Evolutionary conservation across 2,888 invertebrate species (phyloP).

Genomic region (Leptinotarsa haldemani): DNA sequence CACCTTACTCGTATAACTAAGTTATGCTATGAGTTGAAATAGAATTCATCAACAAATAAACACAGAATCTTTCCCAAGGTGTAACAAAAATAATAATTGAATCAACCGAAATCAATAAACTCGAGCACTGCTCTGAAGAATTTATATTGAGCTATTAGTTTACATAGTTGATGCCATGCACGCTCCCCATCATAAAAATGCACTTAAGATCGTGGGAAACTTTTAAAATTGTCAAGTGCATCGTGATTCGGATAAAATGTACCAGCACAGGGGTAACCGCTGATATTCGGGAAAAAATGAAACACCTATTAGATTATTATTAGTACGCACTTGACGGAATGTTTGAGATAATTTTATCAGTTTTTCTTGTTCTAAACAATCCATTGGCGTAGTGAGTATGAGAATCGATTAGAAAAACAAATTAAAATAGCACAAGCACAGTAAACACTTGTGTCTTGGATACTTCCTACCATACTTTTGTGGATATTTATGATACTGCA

Average conservation of each 20-base stretch:
- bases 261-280: constrained; percentile 18
- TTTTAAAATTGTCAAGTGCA: constrained; percentile 39
- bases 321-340: constrained; percentile 29
- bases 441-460: too few species aligned
- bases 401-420: neutral
- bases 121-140: constrained; percentile 26
- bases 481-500: too few species aligned
- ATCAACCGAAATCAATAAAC: constrained; percentile 11
- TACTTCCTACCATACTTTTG: too few species aligned
- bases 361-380: neutral
- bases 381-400: neutral
- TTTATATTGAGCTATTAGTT: constrained; percentile 32
- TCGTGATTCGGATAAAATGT: constrained; percentile 20
- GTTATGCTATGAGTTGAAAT: neutral
- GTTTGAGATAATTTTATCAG: constrained; percentile 26
- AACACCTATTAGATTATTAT: constrained; percentile 33
- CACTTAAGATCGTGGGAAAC: constrained; percentile 42
- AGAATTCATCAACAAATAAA: neutral
- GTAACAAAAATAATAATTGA: constrained; percentile 21
- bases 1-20: neutral
- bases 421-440: neutral
- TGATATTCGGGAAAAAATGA: constrained; percentile 19
- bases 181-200: constrained; percentile 39
- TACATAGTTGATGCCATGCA: constrained; percentile 38
- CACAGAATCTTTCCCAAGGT: constrained; percentile 23